Base-by-base conservation (phyloP, 2,888 invertebrate species). In the Epirrhoe alternata region DNA sequence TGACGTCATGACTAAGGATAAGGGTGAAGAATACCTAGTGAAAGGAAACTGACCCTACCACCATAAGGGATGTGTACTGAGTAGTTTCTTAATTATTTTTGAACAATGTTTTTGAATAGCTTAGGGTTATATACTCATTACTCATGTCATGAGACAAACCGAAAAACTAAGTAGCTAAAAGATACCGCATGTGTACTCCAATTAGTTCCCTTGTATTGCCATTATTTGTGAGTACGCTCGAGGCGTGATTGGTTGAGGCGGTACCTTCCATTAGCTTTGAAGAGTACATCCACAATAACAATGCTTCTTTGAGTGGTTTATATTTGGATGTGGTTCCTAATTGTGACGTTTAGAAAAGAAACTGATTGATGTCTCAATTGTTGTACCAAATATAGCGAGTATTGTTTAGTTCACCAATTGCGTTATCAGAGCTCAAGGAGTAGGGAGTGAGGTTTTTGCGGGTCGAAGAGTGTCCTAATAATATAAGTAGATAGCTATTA, bases 171-270 rank as follows among this genome's bases (percentile, higher is more conserved):
- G 38, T 42, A 42, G 35, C 10, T 35, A 8, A 35, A 10, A 35
- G 12, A 56, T 45, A 45, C 6, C 45, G 24, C 45, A 47, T 45
- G 8, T 47, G 56, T 56, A 47, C 14, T 7, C 52, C 16, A 52
- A 52, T 60, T 52, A 52, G 52, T 14, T 60, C 12, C 24, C 17
- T 59, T 52, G 54, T 61, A 33, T 52, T 52, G 52, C 42, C 52
- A 17, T 56, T 56, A 47, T 45, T 60, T 14, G 56, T 45, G 61
- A n/a, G 49, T 49, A 49, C 33, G 47, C 61, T 54, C 38, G 24
- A 54, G 61, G 61, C 61, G n/a, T 61, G 47, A 49, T 53, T 60
- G 45, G 45, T 53, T 42, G 38, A 12, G 12, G 12, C 12, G 12
- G 38, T 42, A 42, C 38, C 38, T 42, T 42, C 38, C 38, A 42